Evolutionary conservation across 2,113 vertebrate genomes (phyloP).

Genomic region (Proterorhinus semilunaris): DNA sequence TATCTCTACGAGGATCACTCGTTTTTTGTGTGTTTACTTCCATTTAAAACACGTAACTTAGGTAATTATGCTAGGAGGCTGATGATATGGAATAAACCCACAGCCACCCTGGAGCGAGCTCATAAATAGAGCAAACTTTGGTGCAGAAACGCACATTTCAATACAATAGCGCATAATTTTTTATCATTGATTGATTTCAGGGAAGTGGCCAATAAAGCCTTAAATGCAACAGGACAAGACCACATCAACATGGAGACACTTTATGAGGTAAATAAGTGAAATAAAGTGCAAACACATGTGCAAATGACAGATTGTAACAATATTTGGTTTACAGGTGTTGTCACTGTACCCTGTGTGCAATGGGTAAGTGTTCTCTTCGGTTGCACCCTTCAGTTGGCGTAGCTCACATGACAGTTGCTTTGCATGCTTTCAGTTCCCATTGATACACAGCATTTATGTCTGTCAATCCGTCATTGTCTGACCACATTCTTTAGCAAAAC

Average conservation of each 20-base stretch:
- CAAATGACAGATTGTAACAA: neutral
- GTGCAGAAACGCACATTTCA: neutral
- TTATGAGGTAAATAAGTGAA: constrained; percentile 77
- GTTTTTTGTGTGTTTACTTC: too few species aligned
- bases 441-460: constrained; percentile 1
- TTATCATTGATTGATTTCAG: constrained; percentile 61
- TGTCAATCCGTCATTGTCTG: constrained; percentile 35
- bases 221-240: constrained; percentile 85
- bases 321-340: constrained; percentile 64
- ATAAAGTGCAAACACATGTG: neutral
- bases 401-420: constrained; percentile 5
- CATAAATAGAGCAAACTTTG: too few species aligned
- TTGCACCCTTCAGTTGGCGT: neutral
- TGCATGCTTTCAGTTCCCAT: constrained; percentile 26
- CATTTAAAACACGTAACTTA: too few species aligned
- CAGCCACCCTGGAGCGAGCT: too few species aligned
- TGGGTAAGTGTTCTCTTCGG: constrained; percentile 50
- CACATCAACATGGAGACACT: constrained; percentile 81
- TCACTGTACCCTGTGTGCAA: constrained; percentile 71
- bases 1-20: too few species aligned
- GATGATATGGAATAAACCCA: too few species aligned
- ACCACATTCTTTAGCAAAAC: neutral
- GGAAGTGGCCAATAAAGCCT: constrained; percentile 82
- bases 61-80: too few species aligned
- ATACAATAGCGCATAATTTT: neutral